Evolutionary conservation across 1,140 invertebrate genomes (phyloP), one percentile per base, ranked within the genome.

Genomic region (Pissodes strobi): DNA sequence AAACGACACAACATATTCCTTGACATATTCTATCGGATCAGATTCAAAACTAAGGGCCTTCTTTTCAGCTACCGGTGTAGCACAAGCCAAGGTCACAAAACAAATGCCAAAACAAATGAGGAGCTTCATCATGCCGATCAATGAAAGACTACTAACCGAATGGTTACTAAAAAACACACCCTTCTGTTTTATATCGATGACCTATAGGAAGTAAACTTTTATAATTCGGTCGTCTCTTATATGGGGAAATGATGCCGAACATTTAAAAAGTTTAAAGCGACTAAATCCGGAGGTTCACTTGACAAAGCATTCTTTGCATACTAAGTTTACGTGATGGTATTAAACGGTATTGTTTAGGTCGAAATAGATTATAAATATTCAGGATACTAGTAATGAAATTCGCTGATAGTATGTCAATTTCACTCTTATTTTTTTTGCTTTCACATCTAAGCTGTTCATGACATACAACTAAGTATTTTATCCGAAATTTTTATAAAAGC

Each of bases 11-110:
- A 90, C 85, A 73, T 90, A 90, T 79, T 86, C 90, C 78, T 92
- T 91, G 78, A 92, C 87, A 79, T 90, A 92, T 19, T 89, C 85
- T 38, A 91, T 83, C 5, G 89, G 87, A 74, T 92, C 90, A 71
- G 88, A 88, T 21, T 72, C 72, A 27, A 83, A 81, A 74, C 88
- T 92, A 68, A 88, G 85, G 18, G 80, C 81, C 70, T 87, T 85
- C 76, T 90, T 87, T 74, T 90, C 80, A 71, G 86, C 86, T 18
- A 56, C 48, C 12, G 86, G 86, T 64, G 85, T 83, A 34, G 83
- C 84, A 37, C 80, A 74, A 6, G 82, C 81, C 41, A 84, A 72
- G 38, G 83, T 82, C 53, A 83, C 78, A 51, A 85, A 60, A 43
- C 78, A 79, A 49, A 83, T 58, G 53, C 83, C 46, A 34, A 68